Evolutionary conservation across 1,140 invertebrate species (phyloP).

Genomic region (Drosophila pseudoobscura): DNA sequence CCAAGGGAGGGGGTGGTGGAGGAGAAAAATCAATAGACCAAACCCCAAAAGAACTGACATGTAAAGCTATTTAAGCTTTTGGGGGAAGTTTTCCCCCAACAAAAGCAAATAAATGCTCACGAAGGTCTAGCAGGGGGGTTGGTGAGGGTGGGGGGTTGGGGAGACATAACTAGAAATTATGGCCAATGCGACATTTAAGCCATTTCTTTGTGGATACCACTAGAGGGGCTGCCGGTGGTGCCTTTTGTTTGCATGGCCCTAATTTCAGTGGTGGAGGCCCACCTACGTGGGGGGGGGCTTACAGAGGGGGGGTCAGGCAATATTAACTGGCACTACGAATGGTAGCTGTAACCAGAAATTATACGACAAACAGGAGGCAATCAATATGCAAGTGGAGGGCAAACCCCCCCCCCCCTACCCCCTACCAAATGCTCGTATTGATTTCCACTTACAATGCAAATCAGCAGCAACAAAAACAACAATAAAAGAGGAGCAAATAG

Average conservation of each 20-base stretch:
- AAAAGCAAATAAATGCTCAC: constrained; percentile 70
- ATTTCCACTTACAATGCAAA: constrained; percentile 64
- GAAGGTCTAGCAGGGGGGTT: constrained; percentile 2
- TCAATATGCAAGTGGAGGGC: no score
- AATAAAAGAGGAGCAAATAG: constrained; percentile 15
- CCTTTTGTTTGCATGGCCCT: constrained; percentile 67
- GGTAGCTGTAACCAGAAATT: constrained; percentile 51
- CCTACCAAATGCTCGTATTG: constrained; percentile 31
- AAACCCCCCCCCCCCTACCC: no score
- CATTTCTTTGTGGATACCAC: constrained; percentile 53
- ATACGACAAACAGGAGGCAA: constrained; percentile 29
- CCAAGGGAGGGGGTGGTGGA: constrained; percentile 2
- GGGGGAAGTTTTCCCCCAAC: constrained; percentile 37
- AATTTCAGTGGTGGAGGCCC: constrained; percentile 40
- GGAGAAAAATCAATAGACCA: constrained; percentile 67
- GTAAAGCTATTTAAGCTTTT: constrained; percentile 75
- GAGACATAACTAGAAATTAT: constrained; percentile 74
- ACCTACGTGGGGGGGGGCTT: constrained; percentile 13
- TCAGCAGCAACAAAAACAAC: constrained; percentile 5
- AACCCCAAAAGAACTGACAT: constrained; percentile 56
- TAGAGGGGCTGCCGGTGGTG: constrained; percentile 5
- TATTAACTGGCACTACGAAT: constrained; percentile 50
- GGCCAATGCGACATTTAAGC: constrained; percentile 80
- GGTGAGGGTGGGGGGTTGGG: neutral
- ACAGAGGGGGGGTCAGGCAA: constrained; percentile 52